These are phyloP conservation scores for Cichladusa arquata DNA, from an alignment of 2,113 vertebrate species.

Conservation along the genomic window DNA sequence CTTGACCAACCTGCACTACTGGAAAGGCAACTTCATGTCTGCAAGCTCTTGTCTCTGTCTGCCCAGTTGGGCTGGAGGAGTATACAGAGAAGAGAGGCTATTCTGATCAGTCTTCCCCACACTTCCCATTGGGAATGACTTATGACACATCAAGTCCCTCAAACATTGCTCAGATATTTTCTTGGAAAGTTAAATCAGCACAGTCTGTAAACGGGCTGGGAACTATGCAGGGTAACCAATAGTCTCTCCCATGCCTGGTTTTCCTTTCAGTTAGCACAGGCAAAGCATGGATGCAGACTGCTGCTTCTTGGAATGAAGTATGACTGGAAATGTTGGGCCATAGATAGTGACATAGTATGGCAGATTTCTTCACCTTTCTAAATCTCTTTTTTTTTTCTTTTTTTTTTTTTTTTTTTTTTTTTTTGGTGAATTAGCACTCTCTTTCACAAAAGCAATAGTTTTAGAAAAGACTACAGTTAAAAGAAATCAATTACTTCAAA, in stretches of 20 bases:
- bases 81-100: not conserved
- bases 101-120: not conserved
- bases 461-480: not conserved
- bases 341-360: not conserved
- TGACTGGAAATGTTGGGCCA: not conserved
- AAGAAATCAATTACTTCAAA: constrained; percentile 38
- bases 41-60: not conserved
- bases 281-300: not conserved
- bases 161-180: not conserved
- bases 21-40: not conserved
- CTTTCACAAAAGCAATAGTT: not conserved
- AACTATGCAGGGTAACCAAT: not conserved
- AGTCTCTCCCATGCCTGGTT: not conserved
- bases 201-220: not conserved
- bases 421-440: not conserved
- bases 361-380: not conserved
- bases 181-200: not conserved
- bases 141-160: not conserved
- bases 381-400: too few species aligned
- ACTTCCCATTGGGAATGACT: not conserved
- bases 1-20: not conserved
- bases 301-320: not conserved
- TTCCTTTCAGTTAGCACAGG: not conserved
- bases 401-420: not conserved
- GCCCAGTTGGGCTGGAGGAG: not conserved